phyloP scores from a whole-genome alignment of 2,113 vertebrate species.

The Plecturocebus donacophilus region DNA sequence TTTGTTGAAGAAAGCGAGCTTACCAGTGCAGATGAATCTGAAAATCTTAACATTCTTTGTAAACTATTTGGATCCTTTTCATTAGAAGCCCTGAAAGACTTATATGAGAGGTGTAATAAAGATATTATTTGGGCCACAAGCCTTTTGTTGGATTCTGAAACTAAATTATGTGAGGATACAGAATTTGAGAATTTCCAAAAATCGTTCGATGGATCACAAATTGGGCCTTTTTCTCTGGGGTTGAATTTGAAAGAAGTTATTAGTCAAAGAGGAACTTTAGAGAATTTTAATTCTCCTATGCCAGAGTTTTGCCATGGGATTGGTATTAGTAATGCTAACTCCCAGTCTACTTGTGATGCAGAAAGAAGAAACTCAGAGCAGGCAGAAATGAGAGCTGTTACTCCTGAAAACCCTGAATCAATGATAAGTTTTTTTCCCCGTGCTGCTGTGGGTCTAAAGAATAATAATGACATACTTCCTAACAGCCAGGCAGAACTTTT shows the following conservation, averaged over 20 bases:
- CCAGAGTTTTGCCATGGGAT: background rate
- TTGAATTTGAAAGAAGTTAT: constrained; percentile 73
- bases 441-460: constrained; percentile 30
- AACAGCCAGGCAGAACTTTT: background rate
- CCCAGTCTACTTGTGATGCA: background rate
- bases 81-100: constrained; percentile 93
- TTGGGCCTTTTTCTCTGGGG: constrained; percentile 59
- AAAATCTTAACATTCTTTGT: constrained; percentile 91
- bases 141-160: constrained; percentile 94
- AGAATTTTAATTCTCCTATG: constrained; percentile 7
- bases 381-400: constrained; percentile 32
- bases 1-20: constrained; percentile 94
- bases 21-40: constrained; percentile 82
- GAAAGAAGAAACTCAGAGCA: constrained; percentile 9
- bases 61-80: constrained; percentile 93
- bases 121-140: constrained; percentile 97
- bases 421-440: constrained; percentile 49
- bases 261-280: constrained; percentile 36
- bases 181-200: constrained; percentile 76
- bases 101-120: constrained; percentile 96
- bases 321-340: background rate
- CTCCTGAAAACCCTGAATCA: constrained; percentile 45
- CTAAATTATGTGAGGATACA: constrained; percentile 88
- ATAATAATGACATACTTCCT: background rate
- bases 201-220: constrained; percentile 30